Evolutionary conservation across 1,140 invertebrate genomes (phyloP), one percentile per base, ranked within the genome.

Genomic region (Zaprionus tsacasi): DNA sequence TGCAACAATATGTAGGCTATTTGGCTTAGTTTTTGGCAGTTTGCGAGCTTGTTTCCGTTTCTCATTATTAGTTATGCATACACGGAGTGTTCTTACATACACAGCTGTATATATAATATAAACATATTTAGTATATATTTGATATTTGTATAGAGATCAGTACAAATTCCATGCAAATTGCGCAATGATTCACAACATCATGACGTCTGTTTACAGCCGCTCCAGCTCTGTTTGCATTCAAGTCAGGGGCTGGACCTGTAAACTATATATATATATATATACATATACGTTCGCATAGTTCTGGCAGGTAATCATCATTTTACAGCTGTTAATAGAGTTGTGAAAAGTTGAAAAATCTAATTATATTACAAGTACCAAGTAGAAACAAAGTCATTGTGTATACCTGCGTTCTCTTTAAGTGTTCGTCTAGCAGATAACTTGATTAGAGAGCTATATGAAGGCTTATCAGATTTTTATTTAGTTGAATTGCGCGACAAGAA

Each of bases 11-110:
- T 61, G 52, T 25, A 15, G 33, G 5, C 33, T 50, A 70, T 58
- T 70, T 13, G 57, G 58, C 40, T 63, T 74, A 70, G 50, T 15
- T 33, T 60, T 33, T 69, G 65, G 21, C 71, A 60, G 58, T 33
- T 52, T 59, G 45, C 38, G 52, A 21, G 21, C 61, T 33, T 35
- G 56, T 59, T 72, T 72, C 64, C 64, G 45, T 66, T 68, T 43
- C 33, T 59, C 55, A 59, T 54, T 25, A 25, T 12, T 58, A 55
- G 30, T 27, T n/a, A 43, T 21, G n/a, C 25, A 15, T n/a, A 17
- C 6, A 45, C 40, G 15, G 7, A 15, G 40, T 45, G 40, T 17
- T 43, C 40, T 43, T 7, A 43, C 13, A 43, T 0, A 35, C 13
- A 43, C n/a, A 13, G 13, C 1, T 6, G 12, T 43, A 43, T 43